phyloP scores from a whole-genome alignment of 2,888 invertebrate genomes.

The Brachylomia viminalis region DNA sequence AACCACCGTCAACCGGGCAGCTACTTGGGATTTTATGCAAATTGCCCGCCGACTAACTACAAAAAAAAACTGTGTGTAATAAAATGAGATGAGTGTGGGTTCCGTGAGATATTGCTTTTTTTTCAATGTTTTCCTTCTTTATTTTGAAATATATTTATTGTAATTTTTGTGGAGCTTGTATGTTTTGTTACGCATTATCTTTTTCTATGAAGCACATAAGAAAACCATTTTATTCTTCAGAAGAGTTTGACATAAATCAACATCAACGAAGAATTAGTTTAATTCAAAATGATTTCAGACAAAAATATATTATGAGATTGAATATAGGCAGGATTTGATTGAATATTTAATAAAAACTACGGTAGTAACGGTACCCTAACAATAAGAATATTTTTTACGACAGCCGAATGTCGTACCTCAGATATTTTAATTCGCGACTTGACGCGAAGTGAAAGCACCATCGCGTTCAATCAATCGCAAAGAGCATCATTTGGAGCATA shows the following conservation, averaged over 20 bases:
- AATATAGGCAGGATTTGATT: not conserved
- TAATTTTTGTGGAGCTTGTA: too few species aligned
- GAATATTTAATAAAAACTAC: slow-evolving; percentile 16
- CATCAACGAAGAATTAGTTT: not conserved
- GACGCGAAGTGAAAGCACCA: slow-evolving; percentile 76
- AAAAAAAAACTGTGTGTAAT: slow-evolving; percentile 74
- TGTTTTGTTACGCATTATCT: not conserved
- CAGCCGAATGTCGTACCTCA: slow-evolving; percentile 71
- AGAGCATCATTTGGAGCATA: slow-evolving; percentile 62
- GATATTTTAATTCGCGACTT: slow-evolving; percentile 76
- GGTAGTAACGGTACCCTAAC: slow-evolving; percentile 53
- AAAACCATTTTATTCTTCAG: not conserved
- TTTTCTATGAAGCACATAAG: not conserved
- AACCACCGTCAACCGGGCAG: slow-evolving; percentile 74
- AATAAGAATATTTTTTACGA: slow-evolving; percentile 72
- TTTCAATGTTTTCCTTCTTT: not conserved
- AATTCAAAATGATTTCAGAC: not conserved
- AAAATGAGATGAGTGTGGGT: slow-evolving; percentile 65
- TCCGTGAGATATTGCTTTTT: slow-evolving; percentile 46
- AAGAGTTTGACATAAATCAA: not conserved
- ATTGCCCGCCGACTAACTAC: slow-evolving; percentile 77
- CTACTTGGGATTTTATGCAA: slow-evolving; percentile 87
- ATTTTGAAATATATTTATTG: not conserved
- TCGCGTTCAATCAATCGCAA: slow-evolving; percentile 55
- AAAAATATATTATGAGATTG: not conserved